These are phyloP conservation scores for Forpus xanthops DNA, from an alignment of 2,797 vertebrate genomes.

Conservation along the genomic window DNA sequence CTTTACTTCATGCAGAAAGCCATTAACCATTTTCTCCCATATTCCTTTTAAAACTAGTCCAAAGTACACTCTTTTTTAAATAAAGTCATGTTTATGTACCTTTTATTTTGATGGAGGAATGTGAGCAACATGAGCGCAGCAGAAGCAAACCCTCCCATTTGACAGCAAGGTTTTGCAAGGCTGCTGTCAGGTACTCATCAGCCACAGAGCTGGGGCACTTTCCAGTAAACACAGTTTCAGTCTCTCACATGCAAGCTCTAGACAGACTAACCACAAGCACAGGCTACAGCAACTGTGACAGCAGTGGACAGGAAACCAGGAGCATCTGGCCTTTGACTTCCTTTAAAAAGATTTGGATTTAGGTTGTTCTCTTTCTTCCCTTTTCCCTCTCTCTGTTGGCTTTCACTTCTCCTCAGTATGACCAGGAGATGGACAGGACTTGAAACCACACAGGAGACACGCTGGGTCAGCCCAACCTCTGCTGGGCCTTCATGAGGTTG, in stretches of 20 bases:
- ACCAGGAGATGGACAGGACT: constrained; percentile 28
- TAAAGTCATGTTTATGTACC: fast-evolving
- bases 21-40: not conserved
- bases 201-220: constrained; percentile 18
- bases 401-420: not conserved
- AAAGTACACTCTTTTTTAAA: not conserved
- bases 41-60: not conserved
- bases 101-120: not conserved
- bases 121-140: not conserved
- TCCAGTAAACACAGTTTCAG: constrained; percentile 49
- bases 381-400: not conserved
- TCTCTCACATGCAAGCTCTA: constrained; percentile 59
- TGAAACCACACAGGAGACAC: constrained; percentile 43
- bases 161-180: not conserved
- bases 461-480: not conserved
- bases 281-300: constrained; percentile 56
- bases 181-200: constrained; percentile 24
- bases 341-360: not conserved
- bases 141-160: not conserved
- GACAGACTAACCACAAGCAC: constrained; percentile 74
- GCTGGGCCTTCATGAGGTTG: not conserved
- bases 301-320: constrained; percentile 58
- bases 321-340: constrained; percentile 73
- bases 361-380: not conserved
- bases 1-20: not conserved